Evolutionary conservation across 1,140 invertebrate genomes (phyloP).

Genomic region (Euschistus heros): DNA sequence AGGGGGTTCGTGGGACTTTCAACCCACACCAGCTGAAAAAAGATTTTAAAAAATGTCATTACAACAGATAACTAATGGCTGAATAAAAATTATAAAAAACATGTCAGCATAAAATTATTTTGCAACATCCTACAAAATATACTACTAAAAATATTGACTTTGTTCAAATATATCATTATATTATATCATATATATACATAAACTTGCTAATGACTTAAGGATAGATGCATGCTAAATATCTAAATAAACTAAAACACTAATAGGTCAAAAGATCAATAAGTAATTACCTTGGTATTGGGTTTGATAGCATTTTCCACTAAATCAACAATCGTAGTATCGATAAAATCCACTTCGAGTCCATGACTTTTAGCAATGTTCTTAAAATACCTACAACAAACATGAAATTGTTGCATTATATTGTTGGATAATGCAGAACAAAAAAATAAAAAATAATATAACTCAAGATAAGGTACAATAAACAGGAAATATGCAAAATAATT

Average conservation of each 20-base stretch:
- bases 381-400: slow-evolving; percentile 31
- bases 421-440: neutral
- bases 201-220: too few relatives aligned
- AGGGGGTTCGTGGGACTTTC: slow-evolving; percentile 96
- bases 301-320: slow-evolving; percentile 58
- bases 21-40: slow-evolving; percentile 80
- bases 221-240: neutral
- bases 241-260: neutral
- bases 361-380: slow-evolving; percentile 51
- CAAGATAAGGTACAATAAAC: too few relatives aligned
- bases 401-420: neutral
- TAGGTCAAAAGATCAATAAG: neutral
- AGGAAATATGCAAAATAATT: too few relatives aligned
- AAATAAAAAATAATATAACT: too few relatives aligned
- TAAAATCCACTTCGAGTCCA: slow-evolving; percentile 65
- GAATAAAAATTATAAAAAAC: too few relatives aligned
- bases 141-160: neutral
- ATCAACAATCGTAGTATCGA: slow-evolving; percentile 61
- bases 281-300: slow-evolving; percentile 69
- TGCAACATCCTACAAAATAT: neutral
- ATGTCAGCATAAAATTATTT: neutral
- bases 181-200: neutral
- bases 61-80: too few relatives aligned
- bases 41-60: slow-evolving; percentile 22
- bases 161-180: neutral